Base-by-base conservation (phyloP, 2,888 invertebrate species). In the Andrena bucephala region DNA sequence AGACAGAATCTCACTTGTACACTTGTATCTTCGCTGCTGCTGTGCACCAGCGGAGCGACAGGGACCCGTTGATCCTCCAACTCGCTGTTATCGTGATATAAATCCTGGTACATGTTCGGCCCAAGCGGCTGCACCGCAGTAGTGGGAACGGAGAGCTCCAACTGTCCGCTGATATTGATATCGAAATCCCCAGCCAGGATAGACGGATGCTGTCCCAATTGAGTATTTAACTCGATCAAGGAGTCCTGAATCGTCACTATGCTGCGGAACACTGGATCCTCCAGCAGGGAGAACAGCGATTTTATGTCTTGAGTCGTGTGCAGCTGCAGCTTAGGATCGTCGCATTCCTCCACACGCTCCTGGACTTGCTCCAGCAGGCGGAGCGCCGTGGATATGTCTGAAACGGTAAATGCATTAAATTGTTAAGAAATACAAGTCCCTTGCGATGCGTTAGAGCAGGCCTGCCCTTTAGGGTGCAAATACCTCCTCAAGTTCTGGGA, bases 141-240 rank as follows among this genome's bases (percentile, higher is more conserved):
- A 66, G 77, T 93, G 2, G 94, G 94, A 65, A 94, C 91, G 2
- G 94, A 94, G 7, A 94, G 86, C 68, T 94, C 93, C 62, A 94
- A 73, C 63, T 93, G 93, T 91, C 97, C 97, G 87, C 97, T 96
- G 63, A 97, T 96, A 89, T 97, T 97, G 75, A 99, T 98, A 93
- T 99, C 98, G 94, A 99, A 99, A 94, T 99, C 98, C 69, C 97
- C 97, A 60, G 98, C 98, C 84, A 98, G 95, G 93, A 98, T 98
- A 27, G 98, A 98, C 16, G 98, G 98, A 94, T 98, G 98, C 91
- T 98, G 97, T 57, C 96, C 96, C 75, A 98, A 95, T 94, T 98
- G 98, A 36, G 96, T 96, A 85, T 98, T 97, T 74, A 99, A 95
- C 94, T 98, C 97, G 63, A 96, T 96, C 62, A 99, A 95, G 0